phyloP scores from a whole-genome alignment of 2,888 invertebrate species.

The Acrocyrtus sp. region DNA sequence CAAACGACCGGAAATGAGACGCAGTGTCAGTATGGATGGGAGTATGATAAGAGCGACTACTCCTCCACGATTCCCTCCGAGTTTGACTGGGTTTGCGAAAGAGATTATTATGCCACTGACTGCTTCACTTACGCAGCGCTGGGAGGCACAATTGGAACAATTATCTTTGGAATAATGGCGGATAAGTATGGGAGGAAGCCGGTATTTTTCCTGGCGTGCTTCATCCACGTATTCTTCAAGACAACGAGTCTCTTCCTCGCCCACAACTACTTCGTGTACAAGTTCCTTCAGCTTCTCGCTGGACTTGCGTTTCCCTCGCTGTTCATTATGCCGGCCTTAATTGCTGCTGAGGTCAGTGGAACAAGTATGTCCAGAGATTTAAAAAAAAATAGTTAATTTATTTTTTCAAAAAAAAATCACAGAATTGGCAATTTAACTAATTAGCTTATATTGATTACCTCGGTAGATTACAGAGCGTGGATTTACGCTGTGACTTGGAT shows the following conservation, averaged over 20 bases:
- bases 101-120: constrained; percentile 66
- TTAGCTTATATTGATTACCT: not conserved
- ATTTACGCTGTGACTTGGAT: constrained; percentile 52
- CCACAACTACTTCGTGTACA: constrained; percentile 29
- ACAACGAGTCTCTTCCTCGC: constrained; percentile 49
- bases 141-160: constrained; percentile 71
- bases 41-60: constrained; percentile 56
- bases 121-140: constrained; percentile 70
- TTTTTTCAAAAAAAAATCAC: not conserved
- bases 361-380: constrained; percentile 18
- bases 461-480: constrained; percentile 56
- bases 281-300: constrained; percentile 46
- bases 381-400: constrained; percentile 15
- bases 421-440: not conserved
- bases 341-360: constrained; percentile 50
- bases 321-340: constrained; percentile 55
- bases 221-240: constrained; percentile 57
- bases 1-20: constrained; percentile 4
- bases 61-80: constrained; percentile 55
- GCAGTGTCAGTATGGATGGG: constrained; percentile 55
- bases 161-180: constrained; percentile 71
- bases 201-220: constrained; percentile 53
- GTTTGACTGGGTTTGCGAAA: constrained; percentile 58
- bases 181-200: constrained; percentile 67
- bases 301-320: constrained; percentile 57